These are phyloP conservation scores for Chelidonichthys spinosus DNA, from an alignment of 2,797 vertebrate genomes.

Conservation along the genomic window DNA sequence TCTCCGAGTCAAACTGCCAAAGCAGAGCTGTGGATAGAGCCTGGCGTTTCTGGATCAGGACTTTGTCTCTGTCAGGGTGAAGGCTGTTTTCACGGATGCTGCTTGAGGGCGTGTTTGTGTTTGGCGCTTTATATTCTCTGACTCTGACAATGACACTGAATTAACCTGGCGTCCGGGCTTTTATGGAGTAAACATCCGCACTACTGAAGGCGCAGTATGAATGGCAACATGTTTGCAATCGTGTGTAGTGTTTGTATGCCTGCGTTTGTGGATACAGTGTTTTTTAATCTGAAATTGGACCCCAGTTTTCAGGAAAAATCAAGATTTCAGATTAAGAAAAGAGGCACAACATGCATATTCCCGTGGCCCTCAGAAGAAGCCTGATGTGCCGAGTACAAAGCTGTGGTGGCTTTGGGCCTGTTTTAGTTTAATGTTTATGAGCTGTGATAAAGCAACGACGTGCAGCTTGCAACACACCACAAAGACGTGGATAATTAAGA, in stretches of 20 bases:
- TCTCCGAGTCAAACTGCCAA: constrained; percentile 30
- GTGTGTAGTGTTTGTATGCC: neutral
- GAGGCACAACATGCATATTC: neutral
- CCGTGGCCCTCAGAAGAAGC: neutral
- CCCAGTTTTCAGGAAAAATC: neutral
- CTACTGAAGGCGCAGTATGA: neutral
- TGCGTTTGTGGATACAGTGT: neutral
- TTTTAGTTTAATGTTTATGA: constrained; percentile 9
- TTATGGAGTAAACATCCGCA: constrained; percentile 27
- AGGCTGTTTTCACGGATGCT: constrained; percentile 38
- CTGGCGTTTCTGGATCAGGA: constrained; percentile 35
- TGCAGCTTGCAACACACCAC: neutral
- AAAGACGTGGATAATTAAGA: constrained; percentile 12
- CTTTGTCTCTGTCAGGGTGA: constrained; percentile 39
- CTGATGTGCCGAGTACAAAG: neutral
- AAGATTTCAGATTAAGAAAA: constrained; percentile 7
- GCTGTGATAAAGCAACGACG: neutral
- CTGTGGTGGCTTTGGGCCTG: neutral
- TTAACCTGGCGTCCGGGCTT: constrained; percentile 32
- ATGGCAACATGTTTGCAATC: neutral
- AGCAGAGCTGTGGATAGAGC: constrained; percentile 37
- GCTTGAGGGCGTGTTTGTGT: constrained; percentile 52
- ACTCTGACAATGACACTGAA: constrained; percentile 55
- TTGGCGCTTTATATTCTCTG: constrained; percentile 47
- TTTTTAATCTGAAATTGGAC: constrained; percentile 7